Conservation (phyloP, 2,888 invertebrate species). For the Oligia fasciuncula region DNA sequence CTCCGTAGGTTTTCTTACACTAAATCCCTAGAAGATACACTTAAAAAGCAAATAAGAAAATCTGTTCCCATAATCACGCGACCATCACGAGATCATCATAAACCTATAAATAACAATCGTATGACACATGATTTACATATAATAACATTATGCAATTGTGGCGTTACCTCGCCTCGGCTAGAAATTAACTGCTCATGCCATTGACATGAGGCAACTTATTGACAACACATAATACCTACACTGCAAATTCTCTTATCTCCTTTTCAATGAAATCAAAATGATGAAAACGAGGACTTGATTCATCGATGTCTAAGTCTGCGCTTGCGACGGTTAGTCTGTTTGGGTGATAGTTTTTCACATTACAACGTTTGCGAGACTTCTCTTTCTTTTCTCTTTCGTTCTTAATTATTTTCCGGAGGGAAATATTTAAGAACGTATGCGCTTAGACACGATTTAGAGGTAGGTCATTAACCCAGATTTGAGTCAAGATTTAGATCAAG, state of each 20-base stretch:
- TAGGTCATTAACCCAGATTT: slow-evolving; percentile 10
- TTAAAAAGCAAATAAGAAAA: background rate
- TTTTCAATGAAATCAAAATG: slow-evolving; percentile 8
- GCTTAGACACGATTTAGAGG: too few relatives aligned
- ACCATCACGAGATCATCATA: slow-evolving; percentile 9
- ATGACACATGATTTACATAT: slow-evolving; percentile 32
- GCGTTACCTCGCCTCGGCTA: background rate
- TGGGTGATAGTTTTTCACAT: background rate
- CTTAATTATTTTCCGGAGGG: too few relatives aligned
- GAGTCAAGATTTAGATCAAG: slow-evolving; percentile 1
- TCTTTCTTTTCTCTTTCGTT: background rate
- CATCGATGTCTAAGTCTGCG: background rate
- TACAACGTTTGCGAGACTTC: background rate
- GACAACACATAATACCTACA: background rate
- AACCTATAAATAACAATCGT: background rate
- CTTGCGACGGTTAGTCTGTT: background rate
- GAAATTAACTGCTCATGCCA: slow-evolving; percentile 6
- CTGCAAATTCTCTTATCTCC: slow-evolving; percentile 7
- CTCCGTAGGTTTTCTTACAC: background rate
- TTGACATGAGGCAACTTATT: slow-evolving; percentile 10
- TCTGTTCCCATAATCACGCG: slow-evolving; percentile 6
- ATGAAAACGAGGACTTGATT: background rate
- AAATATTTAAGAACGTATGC: too few relatives aligned
- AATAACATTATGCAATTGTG: slow-evolving; percentile 45
- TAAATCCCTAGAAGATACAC: background rate